Conservation (phyloP, 2,888 invertebrate species). For the Phyllotreta striolata region DNA sequence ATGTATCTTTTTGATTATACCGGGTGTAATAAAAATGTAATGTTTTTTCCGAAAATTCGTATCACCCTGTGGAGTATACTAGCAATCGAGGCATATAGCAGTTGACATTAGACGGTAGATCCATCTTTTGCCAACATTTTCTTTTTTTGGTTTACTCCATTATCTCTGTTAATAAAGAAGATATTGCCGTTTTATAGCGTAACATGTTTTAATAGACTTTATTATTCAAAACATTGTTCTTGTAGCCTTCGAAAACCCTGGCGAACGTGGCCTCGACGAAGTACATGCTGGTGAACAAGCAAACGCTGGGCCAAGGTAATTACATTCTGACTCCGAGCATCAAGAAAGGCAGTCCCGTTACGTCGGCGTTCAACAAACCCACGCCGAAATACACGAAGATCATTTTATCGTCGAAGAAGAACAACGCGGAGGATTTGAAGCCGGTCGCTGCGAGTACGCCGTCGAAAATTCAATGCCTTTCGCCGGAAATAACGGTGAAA, state of each 20-base stretch:
- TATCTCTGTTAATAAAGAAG: too few relatives aligned
- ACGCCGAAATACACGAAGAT: constrained; percentile 61
- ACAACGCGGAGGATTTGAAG: constrained; percentile 41
- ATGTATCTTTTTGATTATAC: too few relatives aligned
- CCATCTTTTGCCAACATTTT: too few relatives aligned
- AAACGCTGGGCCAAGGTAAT: constrained; percentile 27
- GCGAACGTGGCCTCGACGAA: constrained; percentile 26
- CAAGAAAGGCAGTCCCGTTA: constrained; percentile 30
- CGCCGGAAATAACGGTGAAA: constrained; percentile 50
- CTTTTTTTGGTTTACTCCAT: too few relatives aligned
- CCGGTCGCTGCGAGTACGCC: neutral
- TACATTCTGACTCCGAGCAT: constrained; percentile 24
- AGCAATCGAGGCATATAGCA: too few relatives aligned
- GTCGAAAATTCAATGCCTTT: constrained; percentile 41
- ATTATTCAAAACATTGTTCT: too few relatives aligned
- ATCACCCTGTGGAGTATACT: too few relatives aligned
- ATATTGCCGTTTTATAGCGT: too few relatives aligned
- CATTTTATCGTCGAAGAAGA: constrained; percentile 63
- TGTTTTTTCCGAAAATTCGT: too few relatives aligned
- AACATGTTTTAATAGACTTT: too few relatives aligned
- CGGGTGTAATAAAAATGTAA: too few relatives aligned
- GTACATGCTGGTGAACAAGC: constrained; percentile 36
- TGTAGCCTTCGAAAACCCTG: constrained; percentile 12
- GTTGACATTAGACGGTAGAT: too few relatives aligned
- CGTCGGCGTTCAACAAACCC: constrained; percentile 32